Evolutionary conservation across 35 echinoderm and acorn worm species (phyloP), one percentile per base, ranked within the genome.

Genomic region (Strongylocentrotus purpuratus): DNA sequence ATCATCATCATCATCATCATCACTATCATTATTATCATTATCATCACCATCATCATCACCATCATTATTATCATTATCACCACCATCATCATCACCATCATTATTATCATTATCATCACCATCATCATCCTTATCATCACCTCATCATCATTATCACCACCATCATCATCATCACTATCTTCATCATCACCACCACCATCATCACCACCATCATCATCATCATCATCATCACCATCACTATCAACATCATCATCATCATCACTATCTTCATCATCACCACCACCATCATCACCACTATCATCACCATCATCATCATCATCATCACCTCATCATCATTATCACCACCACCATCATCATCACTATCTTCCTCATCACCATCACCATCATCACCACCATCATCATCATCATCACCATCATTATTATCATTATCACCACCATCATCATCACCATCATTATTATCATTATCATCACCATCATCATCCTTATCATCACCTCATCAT

Each of bases 271-370:
- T n/a, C 33, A 31, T 2, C 28, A 86, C 33, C 33, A 33, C 9
- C 85, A 86, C 15, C 85, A 86, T 86, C 85, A 86, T 86, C 85
- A 86, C 20, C 85, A 86, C 20, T 86, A 33, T 33, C 85, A 86
- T n/a, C 1, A 86, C 20, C 85, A 86, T 2, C 85, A 86, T 86
- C 0, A 86, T 86, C 1, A 86, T n/a, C 33, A 55, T 55, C 50
- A 55, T 14, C 14, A 5, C 14, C 8, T 55, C 50, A 55, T 5
- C 4, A 55, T 55, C 50, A 55, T 55, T 14, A 55, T 55, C 50
- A 55, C 14, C 48, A 50, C 12, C 12, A 50, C 5, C 48, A 50
- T 7, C 48, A 50, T 50, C 48, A 50, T 50, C 48, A 50, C 12
- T 12, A 50, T 50, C 48, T 7, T 50, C 48, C 5, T 50, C 48